Evolutionary conservation across 2,888 invertebrate species (phyloP).

Genomic region (Prionchulus punctatus): DNA sequence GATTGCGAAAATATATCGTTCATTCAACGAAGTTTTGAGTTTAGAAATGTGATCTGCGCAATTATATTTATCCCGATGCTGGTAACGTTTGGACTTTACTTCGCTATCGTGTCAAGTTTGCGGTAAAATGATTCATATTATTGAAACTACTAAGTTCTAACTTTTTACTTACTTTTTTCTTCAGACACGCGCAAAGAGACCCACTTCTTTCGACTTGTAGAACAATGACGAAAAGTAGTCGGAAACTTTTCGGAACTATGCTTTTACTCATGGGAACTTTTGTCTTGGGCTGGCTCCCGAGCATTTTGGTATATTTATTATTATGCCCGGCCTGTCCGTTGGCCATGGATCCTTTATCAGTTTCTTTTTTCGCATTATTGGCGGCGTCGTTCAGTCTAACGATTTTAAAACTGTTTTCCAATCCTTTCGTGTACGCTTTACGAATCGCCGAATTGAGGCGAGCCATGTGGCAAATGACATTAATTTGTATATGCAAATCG

Average conservation of each 20-base stretch:
- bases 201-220: not conserved
- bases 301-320: not conserved
- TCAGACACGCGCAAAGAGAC: not conserved
- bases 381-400: not conserved
- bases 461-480: not conserved
- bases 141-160: not conserved
- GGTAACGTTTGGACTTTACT: not conserved
- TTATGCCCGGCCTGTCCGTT: not conserved
- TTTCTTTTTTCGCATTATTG: not conserved
- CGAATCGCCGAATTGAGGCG: not conserved
- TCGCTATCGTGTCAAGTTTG: not conserved
- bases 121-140: not conserved
- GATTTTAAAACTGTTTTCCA: not conserved
- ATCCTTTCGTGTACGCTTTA: not conserved
- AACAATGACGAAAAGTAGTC: not conserved
- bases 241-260: not conserved
- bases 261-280: not conserved
- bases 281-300: not conserved
- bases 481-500: no score
- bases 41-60: not conserved
- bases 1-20: slow-evolving; percentile 1
- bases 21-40: not conserved
- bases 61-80: not conserved
- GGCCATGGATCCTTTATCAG: not conserved
- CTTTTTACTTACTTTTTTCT: not conserved